Conservation (phyloP, 2,888 invertebrate species). For the Saturnia pavonia region DNA sequence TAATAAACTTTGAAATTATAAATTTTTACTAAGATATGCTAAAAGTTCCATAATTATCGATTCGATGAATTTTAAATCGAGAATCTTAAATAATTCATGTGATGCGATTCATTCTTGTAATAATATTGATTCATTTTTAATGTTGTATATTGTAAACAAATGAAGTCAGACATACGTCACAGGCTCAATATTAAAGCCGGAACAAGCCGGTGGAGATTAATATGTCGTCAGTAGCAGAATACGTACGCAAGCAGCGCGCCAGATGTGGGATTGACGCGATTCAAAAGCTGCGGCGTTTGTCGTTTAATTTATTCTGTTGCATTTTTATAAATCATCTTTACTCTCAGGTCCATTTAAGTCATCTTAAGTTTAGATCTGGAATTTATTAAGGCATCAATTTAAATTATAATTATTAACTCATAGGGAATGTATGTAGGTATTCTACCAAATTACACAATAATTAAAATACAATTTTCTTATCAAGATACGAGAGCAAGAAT, state of each 20-base stretch:
- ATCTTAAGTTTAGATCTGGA: neutral
- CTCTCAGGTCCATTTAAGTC: neutral
- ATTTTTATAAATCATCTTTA: neutral
- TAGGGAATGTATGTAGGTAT: too few relatives aligned
- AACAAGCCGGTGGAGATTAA: constrained; percentile 55
- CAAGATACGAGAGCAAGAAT: too few relatives aligned
- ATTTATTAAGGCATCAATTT: too few relatives aligned
- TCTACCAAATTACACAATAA: too few relatives aligned
- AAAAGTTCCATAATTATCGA: neutral
- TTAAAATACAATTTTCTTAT: too few relatives aligned
- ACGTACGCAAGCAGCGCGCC: constrained; percentile 43
- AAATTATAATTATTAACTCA: too few relatives aligned
- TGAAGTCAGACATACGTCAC: constrained; percentile 37
- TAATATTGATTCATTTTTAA: neutral
- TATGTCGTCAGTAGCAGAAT: constrained; percentile 62
- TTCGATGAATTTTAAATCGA: neutral
- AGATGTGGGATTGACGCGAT: constrained; percentile 33
- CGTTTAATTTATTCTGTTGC: neutral
- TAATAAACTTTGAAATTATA: neutral
- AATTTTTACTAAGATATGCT: neutral
- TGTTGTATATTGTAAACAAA: constrained; percentile 7
- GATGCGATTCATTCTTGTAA: neutral
- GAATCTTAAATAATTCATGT: neutral
- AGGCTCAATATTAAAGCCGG: constrained; percentile 52
- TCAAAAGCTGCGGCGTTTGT: constrained; percentile 28